Conservation (phyloP, 2,797 vertebrate genomes). For the Echiichthys vipera region DNA sequence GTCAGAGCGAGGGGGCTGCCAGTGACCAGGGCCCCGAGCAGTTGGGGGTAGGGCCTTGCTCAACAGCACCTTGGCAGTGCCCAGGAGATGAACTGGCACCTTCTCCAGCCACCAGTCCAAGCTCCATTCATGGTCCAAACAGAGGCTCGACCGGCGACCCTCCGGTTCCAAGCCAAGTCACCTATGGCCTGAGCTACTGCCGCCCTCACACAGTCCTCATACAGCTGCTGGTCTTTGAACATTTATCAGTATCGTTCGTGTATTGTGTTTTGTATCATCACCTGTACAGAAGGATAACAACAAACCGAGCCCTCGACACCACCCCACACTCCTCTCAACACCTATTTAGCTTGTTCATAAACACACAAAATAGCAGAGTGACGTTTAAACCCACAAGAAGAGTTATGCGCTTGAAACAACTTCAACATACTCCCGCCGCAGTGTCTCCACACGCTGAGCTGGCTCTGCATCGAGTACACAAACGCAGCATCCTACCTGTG, state of each 20-base stretch:
- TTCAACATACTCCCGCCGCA: background rate
- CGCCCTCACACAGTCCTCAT: too few relatives aligned
- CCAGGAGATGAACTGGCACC: too few relatives aligned
- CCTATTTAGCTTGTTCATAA: background rate
- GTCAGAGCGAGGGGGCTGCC: too few relatives aligned
- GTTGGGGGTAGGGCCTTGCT: too few relatives aligned
- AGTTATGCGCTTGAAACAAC: background rate
- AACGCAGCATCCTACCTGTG: constrained; percentile 49
- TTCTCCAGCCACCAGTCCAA: too few relatives aligned
- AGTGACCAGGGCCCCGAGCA: too few relatives aligned
- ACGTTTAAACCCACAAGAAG: background rate
- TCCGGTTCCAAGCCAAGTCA: too few relatives aligned
- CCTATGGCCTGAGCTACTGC: too few relatives aligned
- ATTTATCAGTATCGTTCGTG: background rate
- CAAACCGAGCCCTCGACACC: background rate
- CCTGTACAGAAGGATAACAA: background rate
- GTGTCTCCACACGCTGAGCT: constrained; percentile 16
- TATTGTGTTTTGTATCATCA: background rate
- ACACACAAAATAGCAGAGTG: background rate
- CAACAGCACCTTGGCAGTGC: too few relatives aligned
- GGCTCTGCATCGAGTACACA: background rate
- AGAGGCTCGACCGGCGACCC: too few relatives aligned
- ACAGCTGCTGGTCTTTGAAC: background rate
- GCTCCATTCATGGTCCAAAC: too few relatives aligned
- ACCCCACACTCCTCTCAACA: too few relatives aligned